phyloP scores from a whole-genome alignment of 2,888 invertebrate genomes.

The Adineta ricciae region DNA sequence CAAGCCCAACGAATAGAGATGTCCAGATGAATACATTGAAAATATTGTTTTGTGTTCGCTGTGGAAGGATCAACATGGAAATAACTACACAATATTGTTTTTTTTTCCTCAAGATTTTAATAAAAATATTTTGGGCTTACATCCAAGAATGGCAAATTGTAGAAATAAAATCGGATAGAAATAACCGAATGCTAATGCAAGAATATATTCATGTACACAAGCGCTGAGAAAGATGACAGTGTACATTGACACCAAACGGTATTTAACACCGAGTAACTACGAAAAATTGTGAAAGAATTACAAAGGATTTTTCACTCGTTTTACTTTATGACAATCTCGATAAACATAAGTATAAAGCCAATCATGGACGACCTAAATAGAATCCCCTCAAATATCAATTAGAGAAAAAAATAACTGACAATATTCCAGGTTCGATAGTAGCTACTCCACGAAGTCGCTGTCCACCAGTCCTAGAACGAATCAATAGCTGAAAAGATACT shows the following conservation, averaged over 20 bases:
- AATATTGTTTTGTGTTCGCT: slow-evolving; percentile 49
- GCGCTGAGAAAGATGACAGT: slow-evolving; percentile 66
- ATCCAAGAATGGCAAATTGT: slow-evolving; percentile 64
- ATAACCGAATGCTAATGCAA: slow-evolving; percentile 68
- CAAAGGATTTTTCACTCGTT: not conserved
- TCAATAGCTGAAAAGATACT: not conserved
- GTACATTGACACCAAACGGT: slow-evolving; percentile 43
- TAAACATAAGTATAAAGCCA: slow-evolving; percentile 85
- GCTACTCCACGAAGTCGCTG: slow-evolving; percentile 64
- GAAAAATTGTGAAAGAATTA: not conserved
- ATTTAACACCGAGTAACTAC: slow-evolving; percentile 34
- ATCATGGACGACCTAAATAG: slow-evolving; percentile 80
- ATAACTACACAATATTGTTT: not conserved
- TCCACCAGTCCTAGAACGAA: slow-evolving; percentile 77
- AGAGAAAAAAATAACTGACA: slow-evolving; percentile 39
- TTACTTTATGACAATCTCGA: slow-evolving; percentile 55
- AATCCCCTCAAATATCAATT: not conserved
- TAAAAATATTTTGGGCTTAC: slow-evolving; percentile 20
- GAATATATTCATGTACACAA: slow-evolving; percentile 76
- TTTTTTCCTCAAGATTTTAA: not conserved
- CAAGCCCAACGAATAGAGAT: slow-evolving; percentile 65
- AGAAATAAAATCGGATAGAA: slow-evolving; percentile 76
- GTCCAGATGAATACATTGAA: slow-evolving; percentile 65
- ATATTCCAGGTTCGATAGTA: slow-evolving; percentile 83
- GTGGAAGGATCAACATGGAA: slow-evolving; percentile 49